Base-by-base conservation (phyloP, 1,140 invertebrate species). In the Drosophila sp. region DNA sequence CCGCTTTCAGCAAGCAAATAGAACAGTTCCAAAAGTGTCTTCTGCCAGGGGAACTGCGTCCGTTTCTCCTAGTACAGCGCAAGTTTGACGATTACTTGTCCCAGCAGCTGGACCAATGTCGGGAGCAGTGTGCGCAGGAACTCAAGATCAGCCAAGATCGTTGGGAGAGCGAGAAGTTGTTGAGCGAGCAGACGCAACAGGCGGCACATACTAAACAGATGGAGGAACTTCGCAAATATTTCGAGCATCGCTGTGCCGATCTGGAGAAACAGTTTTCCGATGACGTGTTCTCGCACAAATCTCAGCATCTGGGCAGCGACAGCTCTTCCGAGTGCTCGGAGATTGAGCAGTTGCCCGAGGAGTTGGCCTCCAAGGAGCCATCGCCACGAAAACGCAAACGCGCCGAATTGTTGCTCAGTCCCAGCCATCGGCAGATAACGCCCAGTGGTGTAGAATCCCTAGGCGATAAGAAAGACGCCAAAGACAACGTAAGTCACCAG, bases 231-330 rank as follows among this genome's bases (percentile, higher is more conserved):
- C 93, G 96, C 45, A 95, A 93, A 1, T 97, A 96, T 78, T 97
- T 96, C 80, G 96, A 96, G 70, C 93, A 95, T 82, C 96, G 96
- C 87, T 96, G 95, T 82, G 93, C 94, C 0, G 95, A 96, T 74
- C 93, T 96, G 91, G 95, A 96, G 89, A 95, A 96, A 79, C 94
- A 96, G 93, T 94, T 95, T 81, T 95, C 95, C 0, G 95, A 96
- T 70, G 95, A 95, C 72, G 90, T 96, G 27, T 95, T 95, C 65
- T 95, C 94, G 78, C 94, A 95, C 67, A 94, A 95, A n/a, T 95
- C 94, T 2, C 93, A 94, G 70, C 72, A 80, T 21, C 36, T 78
- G 54, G 75, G 51, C 7, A 76, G 75, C 9, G 83, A 91, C 43
- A 91, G 78, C 13, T 91, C 89, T 0, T 89, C 82, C 0, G 91